Evolutionary conservation across 2,113 vertebrate genomes (phyloP), one percentile per base, ranked within the genome.

Genomic region (Pelmatolapia mariae): DNA sequence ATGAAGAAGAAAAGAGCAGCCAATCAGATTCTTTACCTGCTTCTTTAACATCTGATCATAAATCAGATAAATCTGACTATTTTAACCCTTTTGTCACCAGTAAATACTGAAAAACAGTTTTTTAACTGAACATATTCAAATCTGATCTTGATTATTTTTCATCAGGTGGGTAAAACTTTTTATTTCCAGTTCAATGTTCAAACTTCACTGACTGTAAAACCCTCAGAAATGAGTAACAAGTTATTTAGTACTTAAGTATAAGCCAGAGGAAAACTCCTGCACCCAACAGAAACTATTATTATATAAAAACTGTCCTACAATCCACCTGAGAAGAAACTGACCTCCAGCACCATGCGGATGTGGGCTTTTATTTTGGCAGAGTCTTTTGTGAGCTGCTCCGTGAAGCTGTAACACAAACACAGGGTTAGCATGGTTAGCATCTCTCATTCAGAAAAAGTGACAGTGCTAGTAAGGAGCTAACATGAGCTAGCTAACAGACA

Each of bases 331-430:
- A 52, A 43, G 29, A 29, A 4, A 89, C 91, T 80, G 6, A 98
- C 98, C 97, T 98, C 97, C 76, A 98, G 93, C 81, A 98, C 97
- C 96, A 98, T 95, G 36, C 97, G 96, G 87, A 98, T 98, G 92
- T 98, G 96, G 79, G 97, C 98, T 93, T 98, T 98, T 85, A 98
- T 98, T 93, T 97, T 98, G 53, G 97, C 96, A 1, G 97, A 97
- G 88, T 98, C 97, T 95, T 97, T 97, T 81, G 96, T 97, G 80
- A 98, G 96, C 85, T 90, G 94, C 87, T 98, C 93, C 5, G 97
- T 97, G 88, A 97, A 96, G 84, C 98, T 98, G 91, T 33, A 89
- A 91, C 91, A 81, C 59, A 86, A 43, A 45, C 22, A 3, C 15
- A 80, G 22, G 1, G 12, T 86, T 86, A 91, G 84, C 86, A 85